Conservation (phyloP, 2,888 invertebrate species). For the Micoletzkya japonica region DNA sequence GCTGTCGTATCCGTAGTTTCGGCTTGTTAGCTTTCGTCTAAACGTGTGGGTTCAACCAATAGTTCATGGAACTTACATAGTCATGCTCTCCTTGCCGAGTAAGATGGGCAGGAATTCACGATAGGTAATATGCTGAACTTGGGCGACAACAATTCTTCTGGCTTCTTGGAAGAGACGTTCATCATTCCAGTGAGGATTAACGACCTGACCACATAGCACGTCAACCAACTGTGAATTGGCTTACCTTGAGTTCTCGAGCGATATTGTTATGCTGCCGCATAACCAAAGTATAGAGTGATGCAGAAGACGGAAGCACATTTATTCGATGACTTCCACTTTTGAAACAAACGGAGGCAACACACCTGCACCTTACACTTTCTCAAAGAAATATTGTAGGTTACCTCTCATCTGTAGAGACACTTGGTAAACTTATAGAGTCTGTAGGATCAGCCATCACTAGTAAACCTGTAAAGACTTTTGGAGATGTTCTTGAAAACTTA, state of each 20-base stretch:
- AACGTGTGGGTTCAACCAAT: not conserved
- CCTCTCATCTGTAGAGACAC: conserved; percentile 24
- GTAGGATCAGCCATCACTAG: conserved; percentile 11
- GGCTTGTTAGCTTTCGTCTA: conserved; percentile 78
- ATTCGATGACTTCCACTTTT: conserved; percentile 28
- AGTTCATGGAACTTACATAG: conserved; percentile 8
- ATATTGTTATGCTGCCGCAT: conserved; percentile 60
- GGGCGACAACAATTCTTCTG: conserved; percentile 66
- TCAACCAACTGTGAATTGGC: not conserved
- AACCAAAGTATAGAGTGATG: conserved; percentile 58
- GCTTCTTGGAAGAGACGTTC: conserved; percentile 64
- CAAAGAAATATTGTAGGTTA: not conserved
- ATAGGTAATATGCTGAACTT: conserved; percentile 70
- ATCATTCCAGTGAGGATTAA: conserved; percentile 62
- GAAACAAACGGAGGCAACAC: not conserved
- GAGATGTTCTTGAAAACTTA: not conserved
- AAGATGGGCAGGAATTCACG: conserved; percentile 57
- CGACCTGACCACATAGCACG: conserved; percentile 29
- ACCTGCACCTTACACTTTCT: conserved; percentile 34
- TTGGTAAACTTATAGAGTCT: conserved; percentile 29
- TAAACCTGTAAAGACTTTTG: conserved; percentile 8
- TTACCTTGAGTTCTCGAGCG: conserved; percentile 46
- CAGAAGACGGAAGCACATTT: conserved; percentile 41
- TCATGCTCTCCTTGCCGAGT: conserved; percentile 54
- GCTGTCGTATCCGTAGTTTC: conserved; percentile 67